Base-by-base conservation (phyloP, 1,140 invertebrate genomes). In the Trachymyrmex septentrionalis region DNA sequence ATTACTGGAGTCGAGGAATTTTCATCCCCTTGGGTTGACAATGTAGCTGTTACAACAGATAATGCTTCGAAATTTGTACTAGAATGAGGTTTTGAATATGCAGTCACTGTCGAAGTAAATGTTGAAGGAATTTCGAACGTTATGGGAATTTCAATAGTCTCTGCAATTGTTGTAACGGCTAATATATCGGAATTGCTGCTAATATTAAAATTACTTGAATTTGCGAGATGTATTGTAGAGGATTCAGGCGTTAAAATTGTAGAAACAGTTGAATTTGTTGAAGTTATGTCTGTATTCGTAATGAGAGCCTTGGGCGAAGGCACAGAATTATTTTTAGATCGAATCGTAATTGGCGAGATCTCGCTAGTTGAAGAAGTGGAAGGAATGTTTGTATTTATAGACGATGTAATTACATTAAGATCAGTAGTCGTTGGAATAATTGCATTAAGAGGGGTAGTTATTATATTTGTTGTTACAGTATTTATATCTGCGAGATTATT, bases 341-440 rank as follows among this genome's bases (percentile, higher is more conserved):
- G 38, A 77, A 10, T 57, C 2, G 19, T 21, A 34, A 14, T 48
- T 59, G 66, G 19, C 53, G 16, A 4, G 10, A 19, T 73, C n/a
- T 81, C 34, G 19, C 12, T 24, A 10, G 44, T 73, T 30, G 48
- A 30, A 16, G 2, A 44, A 34, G 24, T 59, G 16, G n/a, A 61
- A 38, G 30, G 5, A 71, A 57, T 2, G 14, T 57, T 55, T 6
- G 24, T 1, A 48, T 48, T 19, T 21, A 44, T 24, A 9, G 38
- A 24, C 24, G 24, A 21, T 14, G 44, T 48, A 48, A 48, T 34
- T 34, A 30, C n/a, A n/a, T 61, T 48, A 5, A 57, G 0, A 6
- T 82, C 67, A 21, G 3, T 50, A 50, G 2, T 84, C 24, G n/a
- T 73, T 44, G 80, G 38, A 73, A 24, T 38, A 50, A 24, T 50